Evolutionary conservation across 2,888 invertebrate genomes (phyloP).

Genomic region (Pollenia angustigena): DNA sequence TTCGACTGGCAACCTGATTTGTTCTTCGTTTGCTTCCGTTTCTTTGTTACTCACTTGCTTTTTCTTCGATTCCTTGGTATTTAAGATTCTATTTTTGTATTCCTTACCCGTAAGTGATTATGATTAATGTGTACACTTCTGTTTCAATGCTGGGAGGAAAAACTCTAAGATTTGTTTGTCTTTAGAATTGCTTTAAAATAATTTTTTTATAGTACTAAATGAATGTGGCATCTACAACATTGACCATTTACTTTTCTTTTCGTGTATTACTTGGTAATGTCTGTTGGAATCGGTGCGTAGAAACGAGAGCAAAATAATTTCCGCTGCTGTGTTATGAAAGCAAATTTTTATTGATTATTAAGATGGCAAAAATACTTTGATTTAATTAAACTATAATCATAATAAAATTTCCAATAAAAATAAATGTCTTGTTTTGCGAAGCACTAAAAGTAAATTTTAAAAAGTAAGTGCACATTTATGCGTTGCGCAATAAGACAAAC

Average conservation of each 20-base stretch:
- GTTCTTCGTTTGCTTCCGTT: slow-evolving; percentile 52
- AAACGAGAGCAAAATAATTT: slow-evolving; percentile 49
- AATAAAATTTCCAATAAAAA: background rate
- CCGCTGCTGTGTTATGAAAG: slow-evolving; percentile 35
- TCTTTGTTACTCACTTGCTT: slow-evolving; percentile 27
- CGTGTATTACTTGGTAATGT: background rate
- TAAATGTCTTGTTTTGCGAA: no score
- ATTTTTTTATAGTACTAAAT: slow-evolving; percentile 20
- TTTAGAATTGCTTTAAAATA: slow-evolving; percentile 12
- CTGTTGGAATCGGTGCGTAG: slow-evolving; percentile 30
- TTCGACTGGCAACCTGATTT: slow-evolving; percentile 18
- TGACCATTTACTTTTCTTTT: slow-evolving; percentile 28
- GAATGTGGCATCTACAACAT: slow-evolving; percentile 39
- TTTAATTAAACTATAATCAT: background rate
- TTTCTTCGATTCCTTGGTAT: slow-evolving; percentile 58
- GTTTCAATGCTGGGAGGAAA: slow-evolving; percentile 50
- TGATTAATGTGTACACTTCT: slow-evolving; percentile 73
- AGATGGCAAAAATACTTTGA: slow-evolving; percentile 28
- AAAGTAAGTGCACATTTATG: no score
- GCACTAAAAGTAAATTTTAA: no score
- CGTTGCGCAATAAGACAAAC: no score
- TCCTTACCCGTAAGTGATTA: slow-evolving; percentile 67
- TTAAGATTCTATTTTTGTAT: slow-evolving; percentile 61
- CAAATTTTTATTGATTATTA: slow-evolving; percentile 48
- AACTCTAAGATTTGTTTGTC: slow-evolving; percentile 24